Evolutionary conservation across 53 echinoderm and acorn worm genomes (phyloP).

Genomic region (Antedon mediterranea): DNA sequence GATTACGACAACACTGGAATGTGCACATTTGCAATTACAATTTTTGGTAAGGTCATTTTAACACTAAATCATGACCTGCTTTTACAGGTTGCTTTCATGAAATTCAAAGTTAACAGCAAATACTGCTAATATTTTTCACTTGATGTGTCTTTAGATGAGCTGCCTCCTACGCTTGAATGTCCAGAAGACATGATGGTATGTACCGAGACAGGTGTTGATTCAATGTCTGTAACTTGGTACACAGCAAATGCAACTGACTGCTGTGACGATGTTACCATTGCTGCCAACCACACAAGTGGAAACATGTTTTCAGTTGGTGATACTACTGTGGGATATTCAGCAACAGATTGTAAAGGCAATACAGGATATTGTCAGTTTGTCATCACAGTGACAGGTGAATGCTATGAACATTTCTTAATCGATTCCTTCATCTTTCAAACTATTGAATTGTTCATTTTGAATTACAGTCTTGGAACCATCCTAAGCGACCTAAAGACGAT

Average conservation of each 20-base stretch:
- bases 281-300: neutral
- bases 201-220: neutral
- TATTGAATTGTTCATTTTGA: too few relatives aligned
- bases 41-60: neutral
- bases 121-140: too few relatives aligned
- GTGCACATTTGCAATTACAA: neutral
- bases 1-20: neutral
- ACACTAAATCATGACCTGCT: too few relatives aligned
- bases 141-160: neutral
- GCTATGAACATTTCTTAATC: too few relatives aligned
- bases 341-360: neutral
- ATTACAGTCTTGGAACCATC: too few relatives aligned
- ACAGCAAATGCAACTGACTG: neutral
- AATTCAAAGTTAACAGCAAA: too few relatives aligned
- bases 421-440: too few relatives aligned
- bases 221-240: neutral
- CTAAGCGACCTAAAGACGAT: too few relatives aligned
- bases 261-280: neutral
- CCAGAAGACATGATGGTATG: neutral
- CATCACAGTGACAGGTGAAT: neutral
- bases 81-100: too few relatives aligned
- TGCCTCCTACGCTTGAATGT: neutral
- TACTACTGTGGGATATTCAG: neutral
- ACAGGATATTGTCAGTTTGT: neutral
- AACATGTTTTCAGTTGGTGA: neutral